Conservation (phyloP, 1,140 invertebrate genomes). For the Zaprionus kolodkinae region DNA sequence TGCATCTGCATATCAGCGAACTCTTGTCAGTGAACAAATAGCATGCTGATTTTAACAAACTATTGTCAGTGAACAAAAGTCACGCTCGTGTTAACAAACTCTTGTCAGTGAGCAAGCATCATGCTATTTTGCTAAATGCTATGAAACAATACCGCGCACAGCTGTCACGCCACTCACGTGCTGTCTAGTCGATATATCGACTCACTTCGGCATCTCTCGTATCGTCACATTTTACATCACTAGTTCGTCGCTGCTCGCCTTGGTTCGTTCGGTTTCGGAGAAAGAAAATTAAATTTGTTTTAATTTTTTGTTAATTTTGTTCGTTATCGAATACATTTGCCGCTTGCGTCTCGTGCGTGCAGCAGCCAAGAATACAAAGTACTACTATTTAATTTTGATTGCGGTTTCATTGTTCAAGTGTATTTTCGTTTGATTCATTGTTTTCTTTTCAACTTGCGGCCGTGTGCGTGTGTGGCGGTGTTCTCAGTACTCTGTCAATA, state of each 20-base stretch:
- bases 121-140: neutral
- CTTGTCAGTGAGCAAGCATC: neutral
- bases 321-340: constrained; percentile 34
- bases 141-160: neutral
- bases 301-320: constrained; percentile 50
- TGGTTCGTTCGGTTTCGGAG: constrained; percentile 45
- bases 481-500: constrained; percentile 16
- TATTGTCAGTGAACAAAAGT: too few species aligned
- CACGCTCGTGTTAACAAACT: neutral
- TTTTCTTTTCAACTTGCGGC: constrained; percentile 34
- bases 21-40: constrained; percentile 3
- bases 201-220: neutral
- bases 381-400: constrained; percentile 16
- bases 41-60: too few species aligned
- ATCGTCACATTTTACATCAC: constrained; percentile 16
- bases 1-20: neutral
- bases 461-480: constrained; percentile 24
- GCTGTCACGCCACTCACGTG: neutral
- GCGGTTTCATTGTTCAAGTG: constrained; percentile 27
- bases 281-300: constrained; percentile 48
- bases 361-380: constrained; percentile 13
- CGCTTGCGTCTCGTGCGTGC: constrained; percentile 21
- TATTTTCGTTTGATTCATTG: constrained; percentile 23
- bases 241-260: constrained; percentile 44
- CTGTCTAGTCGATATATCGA: constrained; percentile 7